A percentile compares a stretch with the other conserved stretches of the same genome.
Evolutionary conservation across 2,797 vertebrate genomes (phyloP).

Genomic region (Gephyroberyx darwinii): DNA sequence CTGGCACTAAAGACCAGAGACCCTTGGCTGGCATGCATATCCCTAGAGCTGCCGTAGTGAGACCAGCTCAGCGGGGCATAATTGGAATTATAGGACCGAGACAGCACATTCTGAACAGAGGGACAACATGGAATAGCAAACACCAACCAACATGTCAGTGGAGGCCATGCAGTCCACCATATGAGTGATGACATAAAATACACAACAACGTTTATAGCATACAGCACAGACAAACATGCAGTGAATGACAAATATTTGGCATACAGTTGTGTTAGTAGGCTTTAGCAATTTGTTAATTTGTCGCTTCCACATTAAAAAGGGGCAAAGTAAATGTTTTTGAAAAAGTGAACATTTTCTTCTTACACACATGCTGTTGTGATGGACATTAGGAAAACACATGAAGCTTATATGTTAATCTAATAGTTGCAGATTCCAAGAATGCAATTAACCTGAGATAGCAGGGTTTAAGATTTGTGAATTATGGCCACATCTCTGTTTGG

Average conservation of each 20-base stretch:
- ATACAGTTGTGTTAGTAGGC: slow-evolving; percentile 64
- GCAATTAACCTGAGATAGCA: background rate
- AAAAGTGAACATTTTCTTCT: too few relatives aligned
- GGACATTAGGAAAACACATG: too few relatives aligned
- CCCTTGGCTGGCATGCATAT: slow-evolving; percentile 95
- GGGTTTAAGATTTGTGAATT: background rate
- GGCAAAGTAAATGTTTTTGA: too few relatives aligned
- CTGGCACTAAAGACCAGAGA: slow-evolving; percentile 92
- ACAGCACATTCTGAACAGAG: slow-evolving; percentile 94
- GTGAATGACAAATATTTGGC: slow-evolving; percentile 74
- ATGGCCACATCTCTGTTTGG: background rate
- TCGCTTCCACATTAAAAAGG: background rate
- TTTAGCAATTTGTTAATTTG: slow-evolving; percentile 8
- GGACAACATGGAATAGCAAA: slow-evolving; percentile 61
- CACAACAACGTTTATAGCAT: slow-evolving; percentile 41
- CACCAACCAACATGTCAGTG: slow-evolving; percentile 54
- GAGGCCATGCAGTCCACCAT: slow-evolving; percentile 67
- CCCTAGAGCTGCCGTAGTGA: slow-evolving; percentile 95
- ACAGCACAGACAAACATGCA: slow-evolving; percentile 60
- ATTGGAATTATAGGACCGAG: slow-evolving; percentile 97
- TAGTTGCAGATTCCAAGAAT: background rate
- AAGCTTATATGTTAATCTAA: too few relatives aligned
- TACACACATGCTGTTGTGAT: too few relatives aligned
- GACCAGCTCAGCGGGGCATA: slow-evolving; percentile 90
- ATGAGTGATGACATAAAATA: slow-evolving; percentile 45